These are phyloP conservation scores for Amphimedon queenslandica DNA, from an alignment of 37 sponge, comb jelly and placozoan genomes.

Conservation along the genomic window DNA sequence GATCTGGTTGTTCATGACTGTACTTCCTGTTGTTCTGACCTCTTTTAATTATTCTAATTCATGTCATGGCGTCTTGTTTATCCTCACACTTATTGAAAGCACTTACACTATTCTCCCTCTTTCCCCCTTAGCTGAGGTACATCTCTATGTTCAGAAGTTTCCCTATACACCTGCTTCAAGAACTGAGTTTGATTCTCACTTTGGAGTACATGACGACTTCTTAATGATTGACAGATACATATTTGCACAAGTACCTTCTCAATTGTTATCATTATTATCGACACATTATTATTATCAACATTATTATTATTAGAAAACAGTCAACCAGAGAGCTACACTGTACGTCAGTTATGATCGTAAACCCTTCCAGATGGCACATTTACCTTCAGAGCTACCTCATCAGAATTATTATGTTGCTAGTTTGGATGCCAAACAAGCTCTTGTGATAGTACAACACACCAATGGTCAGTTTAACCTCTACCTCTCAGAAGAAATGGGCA, in stretches of 20 bases:
- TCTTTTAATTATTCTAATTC: no score
- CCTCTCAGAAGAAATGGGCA: conserved; percentile 65
- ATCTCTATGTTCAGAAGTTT: conserved; percentile 22
- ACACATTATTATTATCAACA: background rate
- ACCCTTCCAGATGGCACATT: conserved; percentile 26
- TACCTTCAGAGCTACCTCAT: conserved; percentile 34
- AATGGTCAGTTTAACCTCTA: conserved; percentile 54
- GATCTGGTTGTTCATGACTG: background rate
- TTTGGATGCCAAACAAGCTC: conserved; percentile 39
- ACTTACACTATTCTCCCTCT: no score
- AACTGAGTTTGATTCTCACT: conserved; percentile 47
- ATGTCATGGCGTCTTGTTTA: no score
- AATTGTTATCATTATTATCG: background rate
- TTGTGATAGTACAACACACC: conserved; percentile 52
- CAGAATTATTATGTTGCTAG: conserved; percentile 45
- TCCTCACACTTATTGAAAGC: no score
- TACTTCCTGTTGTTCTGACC: no score
- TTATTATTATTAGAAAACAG: conserved; percentile 13
- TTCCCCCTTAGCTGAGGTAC: conserved; percentile 12
- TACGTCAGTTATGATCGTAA: conserved; percentile 34
- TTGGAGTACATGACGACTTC: conserved; percentile 50
- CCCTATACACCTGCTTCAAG: conserved; percentile 19
- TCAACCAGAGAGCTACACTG: background rate
- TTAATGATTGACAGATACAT: conserved; percentile 46
- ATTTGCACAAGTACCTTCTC: conserved; percentile 58